Evolutionary conservation across 2,888 invertebrate genomes (phyloP).

Genomic region (Scaptomyza parva): DNA sequence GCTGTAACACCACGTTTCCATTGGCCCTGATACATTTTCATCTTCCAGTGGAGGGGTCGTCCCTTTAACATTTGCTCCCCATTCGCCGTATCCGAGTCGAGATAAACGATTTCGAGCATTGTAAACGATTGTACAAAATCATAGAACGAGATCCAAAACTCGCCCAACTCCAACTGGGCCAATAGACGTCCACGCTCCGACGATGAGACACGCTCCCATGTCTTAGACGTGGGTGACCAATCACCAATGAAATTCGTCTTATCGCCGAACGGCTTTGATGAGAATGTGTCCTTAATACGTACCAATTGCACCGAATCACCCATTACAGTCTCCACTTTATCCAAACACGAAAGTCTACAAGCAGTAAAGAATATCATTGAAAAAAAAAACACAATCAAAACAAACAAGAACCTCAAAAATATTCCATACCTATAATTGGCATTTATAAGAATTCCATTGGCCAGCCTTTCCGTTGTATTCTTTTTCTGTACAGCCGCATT

Average conservation of each 20-base stretch:
- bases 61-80: constrained; percentile 92
- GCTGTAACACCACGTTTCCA: constrained; percentile 95
- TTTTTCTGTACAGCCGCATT: constrained; percentile 85
- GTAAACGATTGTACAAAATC: constrained; percentile 94
- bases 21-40: constrained; percentile 93
- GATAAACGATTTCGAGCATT: constrained; percentile 92
- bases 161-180: constrained; percentile 88
- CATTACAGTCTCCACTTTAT: constrained; percentile 88
- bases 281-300: constrained; percentile 89
- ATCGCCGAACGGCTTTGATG: constrained; percentile 86
- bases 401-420: not conserved
- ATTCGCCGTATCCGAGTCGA: constrained; percentile 94
- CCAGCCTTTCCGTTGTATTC: constrained; percentile 87
- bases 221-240: constrained; percentile 89
- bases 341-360: constrained; percentile 80
- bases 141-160: constrained; percentile 93
- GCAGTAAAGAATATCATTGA: not conserved
- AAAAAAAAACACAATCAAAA: not conserved
- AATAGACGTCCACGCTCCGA: constrained; percentile 90
- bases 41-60: constrained; percentile 92
- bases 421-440: constrained; percentile 88
- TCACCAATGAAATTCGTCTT: constrained; percentile 89
- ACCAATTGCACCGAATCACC: constrained; percentile 90
- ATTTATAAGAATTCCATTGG: constrained; percentile 89
- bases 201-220: constrained; percentile 91